A percentile compares a stretch with the other conserved stretches of the same genome.
These are phyloP conservation scores for Phyllotis vaccarum DNA, from an alignment of 2,797 vertebrate genomes.

Conservation along the genomic window DNA sequence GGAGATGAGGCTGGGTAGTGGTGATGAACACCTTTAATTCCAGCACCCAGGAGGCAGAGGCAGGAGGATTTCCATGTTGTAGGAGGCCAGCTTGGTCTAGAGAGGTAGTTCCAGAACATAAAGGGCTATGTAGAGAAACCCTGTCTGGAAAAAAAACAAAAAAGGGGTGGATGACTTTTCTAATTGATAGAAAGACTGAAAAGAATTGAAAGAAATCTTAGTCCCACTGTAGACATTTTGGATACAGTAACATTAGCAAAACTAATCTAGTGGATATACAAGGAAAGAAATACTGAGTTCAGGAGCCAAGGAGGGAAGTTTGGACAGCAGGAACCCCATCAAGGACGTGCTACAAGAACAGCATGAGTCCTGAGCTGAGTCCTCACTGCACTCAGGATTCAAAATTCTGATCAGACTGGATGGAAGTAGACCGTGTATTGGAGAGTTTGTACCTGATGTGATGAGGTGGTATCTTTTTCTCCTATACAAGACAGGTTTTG, in stretches of 20 bases:
- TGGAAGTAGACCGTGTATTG: background rate
- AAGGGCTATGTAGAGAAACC: background rate
- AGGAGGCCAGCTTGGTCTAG: background rate
- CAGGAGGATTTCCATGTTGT: background rate
- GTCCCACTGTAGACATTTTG: background rate
- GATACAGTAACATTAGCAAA: background rate
- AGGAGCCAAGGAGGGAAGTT: background rate
- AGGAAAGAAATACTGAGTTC: background rate
- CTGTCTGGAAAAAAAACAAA: background rate
- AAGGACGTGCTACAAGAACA: background rate
- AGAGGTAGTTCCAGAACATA: background rate
- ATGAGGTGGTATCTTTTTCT: background rate
- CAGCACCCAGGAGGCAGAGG: background rate
- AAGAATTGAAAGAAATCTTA: conserved; percentile 16
- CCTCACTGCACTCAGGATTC: background rate
- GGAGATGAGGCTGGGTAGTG: background rate
- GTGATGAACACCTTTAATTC: background rate
- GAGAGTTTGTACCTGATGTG: background rate
- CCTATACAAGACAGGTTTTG: background rate
- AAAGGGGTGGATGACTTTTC: background rate
- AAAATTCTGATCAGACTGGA: conserved; percentile 16
- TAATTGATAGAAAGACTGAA: conserved; percentile 17
- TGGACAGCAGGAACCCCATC: background rate
- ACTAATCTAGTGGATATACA: background rate
- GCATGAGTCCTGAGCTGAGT: background rate